Evolutionary conservation across 2,113 vertebrate species (phyloP).

Genomic region (Gasterosteus aculeatus): DNA sequence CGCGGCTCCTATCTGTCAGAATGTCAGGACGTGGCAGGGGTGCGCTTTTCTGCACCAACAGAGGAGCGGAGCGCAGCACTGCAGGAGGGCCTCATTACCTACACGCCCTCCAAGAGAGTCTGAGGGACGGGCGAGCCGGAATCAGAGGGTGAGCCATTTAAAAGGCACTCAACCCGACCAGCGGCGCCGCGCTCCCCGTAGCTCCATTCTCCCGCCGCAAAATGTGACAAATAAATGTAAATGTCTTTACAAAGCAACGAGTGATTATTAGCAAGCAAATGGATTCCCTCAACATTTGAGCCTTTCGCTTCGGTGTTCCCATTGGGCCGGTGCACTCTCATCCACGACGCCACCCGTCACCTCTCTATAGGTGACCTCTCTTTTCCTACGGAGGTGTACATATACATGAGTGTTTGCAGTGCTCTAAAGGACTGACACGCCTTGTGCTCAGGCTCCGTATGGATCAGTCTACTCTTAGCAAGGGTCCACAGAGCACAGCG

Average conservation of each 20-base stretch:
- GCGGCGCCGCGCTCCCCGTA: constrained; percentile 38
- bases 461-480: constrained; percentile 57
- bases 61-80: constrained; percentile 59
- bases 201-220: constrained; percentile 68
- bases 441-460: constrained; percentile 44
- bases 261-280: constrained; percentile 78
- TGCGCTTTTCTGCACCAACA: constrained; percentile 71
- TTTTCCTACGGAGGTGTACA: constrained; percentile 30
- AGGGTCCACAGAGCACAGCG: constrained; percentile 46
- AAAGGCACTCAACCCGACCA: constrained; percentile 68
- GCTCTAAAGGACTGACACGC: constrained; percentile 38
- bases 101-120: constrained; percentile 63
- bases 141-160: constrained; percentile 74
- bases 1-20: constrained; percentile 75
- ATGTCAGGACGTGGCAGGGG: constrained; percentile 77
- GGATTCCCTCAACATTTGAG: constrained; percentile 62
- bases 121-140: constrained; percentile 54
- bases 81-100: constrained; percentile 77
- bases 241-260: constrained; percentile 74
- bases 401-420: constrained; percentile 31
- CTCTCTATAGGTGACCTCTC: constrained; percentile 9
- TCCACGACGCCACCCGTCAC: constrained; percentile 23
- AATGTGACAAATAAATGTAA: constrained; percentile 44
- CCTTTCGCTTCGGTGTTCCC: constrained; percentile 54
- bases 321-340: constrained; percentile 46